phyloP scores from a whole-genome alignment of 2,113 vertebrate genomes.

The Ardeotis arabs region DNA sequence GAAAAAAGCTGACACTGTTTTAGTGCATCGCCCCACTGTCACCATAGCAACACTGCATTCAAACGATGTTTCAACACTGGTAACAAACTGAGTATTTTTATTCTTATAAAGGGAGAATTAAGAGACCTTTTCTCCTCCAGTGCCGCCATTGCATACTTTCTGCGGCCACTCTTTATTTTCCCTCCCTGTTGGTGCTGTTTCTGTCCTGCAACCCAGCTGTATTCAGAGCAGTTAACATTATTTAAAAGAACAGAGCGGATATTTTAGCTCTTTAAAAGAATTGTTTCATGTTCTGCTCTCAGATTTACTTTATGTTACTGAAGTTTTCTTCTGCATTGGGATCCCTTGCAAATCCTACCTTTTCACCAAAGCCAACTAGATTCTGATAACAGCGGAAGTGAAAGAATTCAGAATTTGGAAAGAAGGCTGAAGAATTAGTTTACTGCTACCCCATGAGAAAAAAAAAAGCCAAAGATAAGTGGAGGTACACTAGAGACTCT shows the following conservation, averaged over 20 bases:
- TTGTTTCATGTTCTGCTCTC: background rate
- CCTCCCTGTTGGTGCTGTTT: background rate
- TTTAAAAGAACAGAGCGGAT: background rate
- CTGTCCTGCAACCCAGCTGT: background rate
- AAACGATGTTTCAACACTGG: background rate
- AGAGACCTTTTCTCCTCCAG: background rate
- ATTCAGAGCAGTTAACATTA: background rate
- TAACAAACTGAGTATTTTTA: conserved; percentile 2
- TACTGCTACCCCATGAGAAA: background rate
- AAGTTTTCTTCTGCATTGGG: background rate
- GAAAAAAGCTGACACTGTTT: background rate
- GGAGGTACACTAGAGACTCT: background rate
- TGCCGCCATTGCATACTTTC: background rate
- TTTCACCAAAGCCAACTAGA: background rate
- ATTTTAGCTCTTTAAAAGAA: background rate
- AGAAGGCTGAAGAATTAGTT: background rate
- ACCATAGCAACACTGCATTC: background rate
- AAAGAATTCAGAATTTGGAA: background rate
- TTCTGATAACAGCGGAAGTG: background rate
- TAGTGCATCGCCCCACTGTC: background rate
- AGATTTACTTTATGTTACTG: background rate
- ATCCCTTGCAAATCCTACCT: background rate
- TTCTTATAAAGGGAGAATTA: conserved; percentile 3
- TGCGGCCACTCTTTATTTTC: conserved; percentile 41
- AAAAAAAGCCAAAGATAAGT: background rate